phyloP scores from a whole-genome alignment of 1,140 invertebrate genomes.

The Drosophila sturtevanti region DNA sequence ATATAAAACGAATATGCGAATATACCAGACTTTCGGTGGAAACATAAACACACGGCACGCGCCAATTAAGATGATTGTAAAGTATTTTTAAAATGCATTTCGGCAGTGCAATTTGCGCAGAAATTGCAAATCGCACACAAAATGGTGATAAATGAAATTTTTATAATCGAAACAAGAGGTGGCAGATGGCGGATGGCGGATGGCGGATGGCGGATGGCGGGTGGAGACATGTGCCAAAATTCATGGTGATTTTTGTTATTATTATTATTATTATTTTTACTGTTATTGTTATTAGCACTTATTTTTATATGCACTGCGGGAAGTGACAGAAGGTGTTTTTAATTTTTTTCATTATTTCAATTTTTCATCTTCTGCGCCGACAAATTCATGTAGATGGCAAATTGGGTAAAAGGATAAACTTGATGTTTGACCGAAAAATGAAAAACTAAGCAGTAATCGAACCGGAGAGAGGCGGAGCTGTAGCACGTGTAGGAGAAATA shows the following conservation, averaged over 20 bases:
- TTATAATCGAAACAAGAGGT: constrained; percentile 69
- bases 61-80: constrained; percentile 56
- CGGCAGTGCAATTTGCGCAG: constrained; percentile 58
- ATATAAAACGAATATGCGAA: background rate
- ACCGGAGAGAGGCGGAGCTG: constrained; percentile 42
- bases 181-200: constrained; percentile 43
- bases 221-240: constrained; percentile 10
- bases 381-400: constrained; percentile 62
- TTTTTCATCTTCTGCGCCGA: constrained; percentile 8
- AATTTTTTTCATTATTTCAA: constrained; percentile 2
- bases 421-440: background rate
- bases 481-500: constrained; percentile 43
- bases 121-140: constrained; percentile 73
- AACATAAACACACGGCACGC: constrained; percentile 46
- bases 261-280: constrained; percentile 59
- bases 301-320: background rate
- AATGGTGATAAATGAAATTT: constrained; percentile 79
- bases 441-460: background rate
- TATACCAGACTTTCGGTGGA: background rate
- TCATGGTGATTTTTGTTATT: constrained; percentile 16
- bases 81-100: constrained; percentile 44
- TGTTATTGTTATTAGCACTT: constrained; percentile 74
- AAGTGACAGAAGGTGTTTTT: constrained; percentile 55
- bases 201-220: constrained; percentile 9
- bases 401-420: background rate